Evolutionary conservation across 2,797 vertebrate genomes (phyloP).

Genomic region (Sebastes wilsoni): DNA sequence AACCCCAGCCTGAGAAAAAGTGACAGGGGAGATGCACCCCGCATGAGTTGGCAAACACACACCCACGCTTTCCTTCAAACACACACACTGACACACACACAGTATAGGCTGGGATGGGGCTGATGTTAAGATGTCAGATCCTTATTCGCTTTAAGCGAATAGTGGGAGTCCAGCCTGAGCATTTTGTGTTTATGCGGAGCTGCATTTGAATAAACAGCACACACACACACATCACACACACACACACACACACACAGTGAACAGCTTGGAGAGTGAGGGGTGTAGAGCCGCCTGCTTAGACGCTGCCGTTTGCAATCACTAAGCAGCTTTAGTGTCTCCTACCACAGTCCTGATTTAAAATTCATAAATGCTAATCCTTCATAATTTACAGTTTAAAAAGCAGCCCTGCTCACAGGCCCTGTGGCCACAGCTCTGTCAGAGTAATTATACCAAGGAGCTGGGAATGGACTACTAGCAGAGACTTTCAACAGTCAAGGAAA

Average conservation of each 20-base stretch:
- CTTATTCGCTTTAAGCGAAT: conserved; percentile 78
- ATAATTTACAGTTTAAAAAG: conserved; percentile 99
- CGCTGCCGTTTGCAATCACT: conserved; percentile 94
- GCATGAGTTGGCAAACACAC: conserved; percentile 76
- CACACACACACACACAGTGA: conserved; percentile 34
- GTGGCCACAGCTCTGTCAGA: conserved; percentile 99
- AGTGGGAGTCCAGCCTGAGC: conserved; percentile 74
- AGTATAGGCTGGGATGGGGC: conserved; percentile 48
- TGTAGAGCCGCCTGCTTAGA: conserved; percentile 90
- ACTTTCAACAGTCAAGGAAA: conserved; percentile 99
- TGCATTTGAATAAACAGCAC: conserved; percentile 74
- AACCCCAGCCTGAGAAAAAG: conserved; percentile 74
- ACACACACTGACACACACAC: not conserved
- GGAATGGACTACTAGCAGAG: conserved; percentile 99
- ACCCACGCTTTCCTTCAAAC: conserved; percentile 45
- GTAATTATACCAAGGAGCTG: conserved; percentile 99
- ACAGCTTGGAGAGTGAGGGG: conserved; percentile 85
- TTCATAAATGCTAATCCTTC: conserved; percentile 99
- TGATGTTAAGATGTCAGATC: conserved; percentile 84
- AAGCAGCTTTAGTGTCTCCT: conserved; percentile 99
- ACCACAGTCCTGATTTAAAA: conserved; percentile 99
- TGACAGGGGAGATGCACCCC: conserved; percentile 75
- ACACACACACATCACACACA: conserved; percentile 5
- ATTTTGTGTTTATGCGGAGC: conserved; percentile 67
- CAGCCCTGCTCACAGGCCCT: conserved; percentile 98